phyloP scores from a whole-genome alignment of 2,888 invertebrate genomes.

The Aquatica leii region DNA sequence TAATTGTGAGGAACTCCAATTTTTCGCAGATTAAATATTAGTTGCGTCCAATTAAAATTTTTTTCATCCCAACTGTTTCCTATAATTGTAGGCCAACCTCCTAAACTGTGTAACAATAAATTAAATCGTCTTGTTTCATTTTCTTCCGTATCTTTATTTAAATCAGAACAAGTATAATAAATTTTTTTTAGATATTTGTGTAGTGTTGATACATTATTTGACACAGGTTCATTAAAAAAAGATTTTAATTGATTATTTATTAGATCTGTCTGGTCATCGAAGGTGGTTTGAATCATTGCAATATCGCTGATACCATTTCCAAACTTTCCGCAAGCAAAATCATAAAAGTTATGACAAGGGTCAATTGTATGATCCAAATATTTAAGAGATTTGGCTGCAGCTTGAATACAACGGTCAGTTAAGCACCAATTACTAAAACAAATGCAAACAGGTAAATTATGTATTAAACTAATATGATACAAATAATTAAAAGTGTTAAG shows the following conservation, averaged over 20 bases:
- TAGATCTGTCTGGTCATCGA: too few relatives aligned
- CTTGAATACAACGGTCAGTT: conserved; percentile 80
- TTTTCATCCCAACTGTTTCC: background rate
- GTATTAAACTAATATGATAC: too few relatives aligned
- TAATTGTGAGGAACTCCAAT: background rate
- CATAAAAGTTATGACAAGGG: conserved; percentile 85
- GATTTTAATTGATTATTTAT: conserved; percentile 76
- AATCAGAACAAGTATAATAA: too few relatives aligned
- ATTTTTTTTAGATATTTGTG: conserved; percentile 83
- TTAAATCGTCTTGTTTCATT: too few relatives aligned
- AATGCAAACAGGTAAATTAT: too few relatives aligned
- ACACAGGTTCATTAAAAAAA: conserved; percentile 72
- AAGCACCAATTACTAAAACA: too few relatives aligned
- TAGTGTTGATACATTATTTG: conserved; percentile 71
- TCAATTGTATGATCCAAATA: conserved; percentile 76
- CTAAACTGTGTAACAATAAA: background rate
- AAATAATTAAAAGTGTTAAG: too few relatives aligned
- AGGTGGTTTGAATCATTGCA: conserved; percentile 74
- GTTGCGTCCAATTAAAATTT: background rate
- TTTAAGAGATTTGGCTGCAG: conserved; percentile 76
- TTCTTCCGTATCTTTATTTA: too few relatives aligned
- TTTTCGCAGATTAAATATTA: background rate
- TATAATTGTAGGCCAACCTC: background rate
- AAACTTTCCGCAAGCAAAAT: conserved; percentile 81
- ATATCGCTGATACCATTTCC: conserved; percentile 75